Percentiles rank a stretch among this genome's conserved stretches.
phyloP scores from a whole-genome alignment of 2,888 invertebrate genomes.

The Archaeoteleia sp. region DNA sequence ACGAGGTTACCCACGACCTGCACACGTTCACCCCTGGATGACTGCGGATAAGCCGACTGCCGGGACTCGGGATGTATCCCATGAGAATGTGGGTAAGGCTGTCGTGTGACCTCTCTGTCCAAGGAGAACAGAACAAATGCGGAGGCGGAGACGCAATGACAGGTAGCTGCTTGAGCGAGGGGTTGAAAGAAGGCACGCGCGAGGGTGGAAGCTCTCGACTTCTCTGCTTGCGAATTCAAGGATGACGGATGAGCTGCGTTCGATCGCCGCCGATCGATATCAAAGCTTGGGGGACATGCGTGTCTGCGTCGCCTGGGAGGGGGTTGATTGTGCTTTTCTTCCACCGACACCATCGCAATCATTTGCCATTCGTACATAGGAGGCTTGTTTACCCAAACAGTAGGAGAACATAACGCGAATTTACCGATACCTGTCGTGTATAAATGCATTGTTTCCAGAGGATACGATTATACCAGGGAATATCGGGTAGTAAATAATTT shows the following conservation, averaged over 20 bases:
- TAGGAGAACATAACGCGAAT: conserved; percentile 57
- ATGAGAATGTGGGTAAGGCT: conserved; percentile 74
- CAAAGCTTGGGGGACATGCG: conserved; percentile 3
- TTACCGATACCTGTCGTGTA: neutral
- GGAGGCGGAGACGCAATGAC: conserved; percentile 43
- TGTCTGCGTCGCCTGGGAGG: neutral
- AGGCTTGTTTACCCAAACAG: conserved; percentile 60
- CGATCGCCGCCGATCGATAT: conserved; percentile 35
- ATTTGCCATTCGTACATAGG: conserved; percentile 11
- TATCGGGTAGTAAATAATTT: neutral
- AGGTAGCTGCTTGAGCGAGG: conserved; percentile 33
- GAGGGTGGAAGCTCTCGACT: conserved; percentile 25
- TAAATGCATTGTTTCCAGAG: neutral
- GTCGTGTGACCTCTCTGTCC: conserved; percentile 73
- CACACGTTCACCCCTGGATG: conserved; percentile 9
- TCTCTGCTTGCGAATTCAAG: neutral
- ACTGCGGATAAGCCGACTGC: conserved; percentile 35
- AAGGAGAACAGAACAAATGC: conserved; percentile 69
- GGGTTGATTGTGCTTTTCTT: conserved; percentile 15
- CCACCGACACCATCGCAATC: neutral
- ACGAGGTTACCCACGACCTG: conserved; percentile 30
- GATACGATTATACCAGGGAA: neutral
- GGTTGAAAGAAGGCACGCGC: conserved; percentile 34
- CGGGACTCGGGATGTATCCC: conserved; percentile 60
- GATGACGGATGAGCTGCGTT: neutral